These are phyloP conservation scores for Chionodraco myersi DNA, from an alignment of 2,113 vertebrate genomes.

Conservation along the genomic window DNA sequence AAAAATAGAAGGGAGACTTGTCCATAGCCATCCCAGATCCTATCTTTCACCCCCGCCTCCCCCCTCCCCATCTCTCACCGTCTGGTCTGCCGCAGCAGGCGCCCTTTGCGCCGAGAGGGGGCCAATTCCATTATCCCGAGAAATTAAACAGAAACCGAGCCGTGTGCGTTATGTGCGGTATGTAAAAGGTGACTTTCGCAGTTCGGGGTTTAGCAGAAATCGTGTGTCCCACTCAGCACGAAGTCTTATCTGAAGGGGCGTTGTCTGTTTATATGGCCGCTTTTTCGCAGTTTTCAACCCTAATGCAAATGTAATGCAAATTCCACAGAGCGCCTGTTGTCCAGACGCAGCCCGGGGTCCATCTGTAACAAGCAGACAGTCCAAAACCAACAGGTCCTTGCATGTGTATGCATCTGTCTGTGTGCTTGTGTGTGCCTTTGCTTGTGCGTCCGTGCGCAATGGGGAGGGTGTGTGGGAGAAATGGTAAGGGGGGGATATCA, in stretches of 20 bases:
- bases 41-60: conserved; percentile 26
- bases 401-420: conserved; percentile 45
- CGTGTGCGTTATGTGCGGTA: conserved; percentile 62
- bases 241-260: conserved; percentile 74
- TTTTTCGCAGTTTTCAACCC: conserved; percentile 59
- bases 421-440: conserved; percentile 52
- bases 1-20: conserved; percentile 80
- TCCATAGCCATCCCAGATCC: conserved; percentile 67
- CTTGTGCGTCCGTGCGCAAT: conserved; percentile 58
- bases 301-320: conserved; percentile 47
- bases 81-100: conserved; percentile 76
- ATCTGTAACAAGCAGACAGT: conserved; percentile 66
- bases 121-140: conserved; percentile 64
- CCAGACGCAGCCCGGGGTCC: conserved; percentile 56
- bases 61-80: conserved; percentile 53
- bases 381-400: conserved; percentile 77
- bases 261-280: conserved; percentile 74
- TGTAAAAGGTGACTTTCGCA: conserved; percentile 69
- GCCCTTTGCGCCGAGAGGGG: conserved; percentile 60
- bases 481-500: conserved; percentile 36
- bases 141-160: conserved; percentile 62
- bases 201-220: conserved; percentile 58
- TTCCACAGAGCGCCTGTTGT: conserved; percentile 58
- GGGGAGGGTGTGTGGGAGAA: conserved; percentile 11
- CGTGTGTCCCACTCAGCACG: conserved; percentile 61